These are phyloP conservation scores for Trissolcus basalis DNA, from an alignment of 1,140 invertebrate species.

Conservation along the genomic window DNA sequence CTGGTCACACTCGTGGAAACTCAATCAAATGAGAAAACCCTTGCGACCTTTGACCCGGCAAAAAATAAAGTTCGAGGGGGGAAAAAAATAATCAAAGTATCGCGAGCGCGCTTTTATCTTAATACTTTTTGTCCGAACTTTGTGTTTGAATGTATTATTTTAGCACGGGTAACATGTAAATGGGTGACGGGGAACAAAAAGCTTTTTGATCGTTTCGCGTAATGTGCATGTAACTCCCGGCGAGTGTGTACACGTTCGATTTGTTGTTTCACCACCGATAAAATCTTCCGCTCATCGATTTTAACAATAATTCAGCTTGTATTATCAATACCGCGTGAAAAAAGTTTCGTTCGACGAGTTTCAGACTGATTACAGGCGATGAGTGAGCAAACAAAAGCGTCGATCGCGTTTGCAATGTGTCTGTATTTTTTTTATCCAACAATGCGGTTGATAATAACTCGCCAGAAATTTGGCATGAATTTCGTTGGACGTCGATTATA, in stretches of 20 bases:
- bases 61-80: no score
- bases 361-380: constrained; percentile 40
- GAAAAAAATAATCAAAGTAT: no score
- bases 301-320: constrained; percentile 39
- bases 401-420: constrained; percentile 11
- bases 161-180: neutral
- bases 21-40: constrained; percentile 39
- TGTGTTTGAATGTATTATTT: neutral
- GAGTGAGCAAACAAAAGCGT: constrained; percentile 17
- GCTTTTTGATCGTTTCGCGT: constrained; percentile 15
- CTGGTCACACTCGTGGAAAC: constrained; percentile 50
- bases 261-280: constrained; percentile 43
- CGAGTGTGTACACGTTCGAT: constrained; percentile 36
- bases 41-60: constrained; percentile 28
- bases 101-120: no score
- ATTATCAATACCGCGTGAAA: constrained; percentile 49
- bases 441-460: constrained; percentile 17
- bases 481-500: no score
- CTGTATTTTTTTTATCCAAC: constrained; percentile 13
- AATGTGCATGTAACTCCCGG: constrained; percentile 19
- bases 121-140: neutral
- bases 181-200: constrained; percentile 24
- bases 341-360: constrained; percentile 25
- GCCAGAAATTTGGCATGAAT: constrained; percentile 18
- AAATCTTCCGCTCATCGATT: constrained; percentile 51